Evolutionary conservation across 2,797 vertebrate genomes (phyloP).

Genomic region (Chelidonichthys spinosus): DNA sequence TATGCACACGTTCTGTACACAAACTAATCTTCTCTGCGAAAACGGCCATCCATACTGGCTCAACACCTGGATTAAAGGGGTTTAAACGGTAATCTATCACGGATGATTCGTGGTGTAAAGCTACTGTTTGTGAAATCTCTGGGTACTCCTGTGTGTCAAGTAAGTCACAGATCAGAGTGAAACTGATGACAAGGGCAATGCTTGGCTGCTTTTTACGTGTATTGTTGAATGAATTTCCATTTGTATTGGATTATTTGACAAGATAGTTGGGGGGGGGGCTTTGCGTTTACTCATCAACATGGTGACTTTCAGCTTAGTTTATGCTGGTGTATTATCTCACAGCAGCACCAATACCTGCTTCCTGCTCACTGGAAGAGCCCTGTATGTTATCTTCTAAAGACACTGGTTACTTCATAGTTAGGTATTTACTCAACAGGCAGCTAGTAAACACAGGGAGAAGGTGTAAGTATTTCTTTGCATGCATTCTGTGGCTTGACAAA

Average conservation of each 20-base stretch:
- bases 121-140: constrained; percentile 44
- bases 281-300: background rate
- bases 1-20: constrained; percentile 8
- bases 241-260: background rate
- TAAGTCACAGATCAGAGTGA: constrained; percentile 22
- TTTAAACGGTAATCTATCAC: constrained; percentile 62
- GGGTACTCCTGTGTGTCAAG: constrained; percentile 15
- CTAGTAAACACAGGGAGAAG: too few relatives aligned
- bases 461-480: too few relatives aligned
- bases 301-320: background rate
- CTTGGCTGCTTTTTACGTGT: background rate
- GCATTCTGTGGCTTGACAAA: background rate
- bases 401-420: too few relatives aligned
- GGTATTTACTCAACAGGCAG: too few relatives aligned
- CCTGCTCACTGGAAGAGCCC: background rate
- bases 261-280: too few relatives aligned
- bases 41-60: constrained; percentile 52
- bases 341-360: too few relatives aligned
- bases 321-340: background rate
- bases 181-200: constrained; percentile 19
- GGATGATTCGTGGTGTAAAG: constrained; percentile 49
- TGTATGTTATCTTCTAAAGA: background rate
- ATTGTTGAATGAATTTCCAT: background rate
- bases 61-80: constrained; percentile 67
- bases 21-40: constrained; percentile 64